Evolutionary conservation across 2,888 invertebrate species (phyloP).

Genomic region (Netelia virgata): DNA sequence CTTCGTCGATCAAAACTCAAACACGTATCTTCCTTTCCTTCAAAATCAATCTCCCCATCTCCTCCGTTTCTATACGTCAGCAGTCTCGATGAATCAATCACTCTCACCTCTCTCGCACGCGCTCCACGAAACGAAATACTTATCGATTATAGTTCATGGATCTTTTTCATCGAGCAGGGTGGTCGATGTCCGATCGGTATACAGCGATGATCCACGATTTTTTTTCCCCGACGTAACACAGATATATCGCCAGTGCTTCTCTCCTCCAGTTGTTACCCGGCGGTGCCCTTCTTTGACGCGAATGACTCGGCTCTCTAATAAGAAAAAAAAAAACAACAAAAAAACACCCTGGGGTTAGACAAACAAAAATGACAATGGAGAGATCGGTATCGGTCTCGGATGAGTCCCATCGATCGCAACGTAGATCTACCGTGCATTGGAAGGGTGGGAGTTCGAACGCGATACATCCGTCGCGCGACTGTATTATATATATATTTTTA

Average conservation of each 20-base stretch:
- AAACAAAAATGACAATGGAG: constrained; percentile 84
- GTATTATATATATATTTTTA: constrained; percentile 1
- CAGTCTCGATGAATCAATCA: constrained; percentile 52
- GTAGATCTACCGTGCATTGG: constrained; percentile 28
- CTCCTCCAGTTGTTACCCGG: constrained; percentile 32
- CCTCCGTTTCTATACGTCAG: constrained; percentile 1
- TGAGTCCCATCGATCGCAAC: constrained; percentile 56
- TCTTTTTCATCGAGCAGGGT: constrained; percentile 56
- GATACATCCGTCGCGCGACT: constrained; percentile 37
- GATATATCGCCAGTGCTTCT: constrained; percentile 24
- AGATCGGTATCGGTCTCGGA: constrained; percentile 78
- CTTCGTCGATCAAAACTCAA: background rate
- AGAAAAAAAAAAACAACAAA: constrained; percentile 53
- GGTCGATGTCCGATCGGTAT: constrained; percentile 58
- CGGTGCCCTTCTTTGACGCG: constrained; percentile 80
- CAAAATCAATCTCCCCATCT: constrained; percentile 24
- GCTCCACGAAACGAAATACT: constrained; percentile 48
- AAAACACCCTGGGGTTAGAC: constrained; percentile 77
- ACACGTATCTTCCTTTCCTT: constrained; percentile 4
- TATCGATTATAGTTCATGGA: constrained; percentile 45
- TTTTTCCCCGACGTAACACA: constrained; percentile 29
- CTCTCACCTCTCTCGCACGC: constrained; percentile 18
- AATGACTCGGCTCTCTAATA: constrained; percentile 81
- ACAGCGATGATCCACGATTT: constrained; percentile 48
- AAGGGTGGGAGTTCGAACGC: constrained; percentile 21